These are phyloP conservation scores for Ectemnius continuus DNA, from an alignment of 2,888 invertebrate species.

Conservation along the genomic window DNA sequence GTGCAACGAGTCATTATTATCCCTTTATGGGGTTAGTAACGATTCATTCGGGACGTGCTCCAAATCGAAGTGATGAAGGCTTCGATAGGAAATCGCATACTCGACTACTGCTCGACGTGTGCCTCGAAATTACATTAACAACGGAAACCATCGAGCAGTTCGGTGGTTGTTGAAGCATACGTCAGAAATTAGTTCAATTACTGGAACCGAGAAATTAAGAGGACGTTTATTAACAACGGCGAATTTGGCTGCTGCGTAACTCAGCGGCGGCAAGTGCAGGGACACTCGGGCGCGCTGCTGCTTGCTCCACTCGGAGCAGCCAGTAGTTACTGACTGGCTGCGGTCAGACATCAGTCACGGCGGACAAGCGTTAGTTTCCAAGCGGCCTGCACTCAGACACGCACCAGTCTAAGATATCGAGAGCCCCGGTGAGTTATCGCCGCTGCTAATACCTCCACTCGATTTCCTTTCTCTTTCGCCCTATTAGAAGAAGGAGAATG, in stretches of 20 bases:
- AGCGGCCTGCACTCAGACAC: neutral
- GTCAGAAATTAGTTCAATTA: neutral
- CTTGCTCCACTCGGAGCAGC: neutral
- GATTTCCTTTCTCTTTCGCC: no score
- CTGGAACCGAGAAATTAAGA: neutral
- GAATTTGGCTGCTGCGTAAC: neutral
- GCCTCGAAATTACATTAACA: neutral
- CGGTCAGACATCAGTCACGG: conserved; percentile 31
- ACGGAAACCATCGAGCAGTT: neutral
- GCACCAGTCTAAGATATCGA: no score
- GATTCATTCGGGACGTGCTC: neutral
- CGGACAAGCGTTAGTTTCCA: conserved; percentile 18
- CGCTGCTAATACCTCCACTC: no score
- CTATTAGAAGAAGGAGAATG: no score
- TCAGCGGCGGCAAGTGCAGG: neutral
- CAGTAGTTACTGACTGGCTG: conserved; percentile 37
- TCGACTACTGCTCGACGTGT: neutral
- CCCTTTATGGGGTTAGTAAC: no score
- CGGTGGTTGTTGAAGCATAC: neutral
- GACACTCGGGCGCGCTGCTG: neutral
- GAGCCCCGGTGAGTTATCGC: no score
- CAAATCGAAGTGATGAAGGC: neutral
- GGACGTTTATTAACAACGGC: neutral
- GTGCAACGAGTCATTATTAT: no score
- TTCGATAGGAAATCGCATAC: neutral